These are phyloP conservation scores for Echeneis naucrates DNA, from an alignment of 2,797 vertebrate species.

Conservation along the genomic window DNA sequence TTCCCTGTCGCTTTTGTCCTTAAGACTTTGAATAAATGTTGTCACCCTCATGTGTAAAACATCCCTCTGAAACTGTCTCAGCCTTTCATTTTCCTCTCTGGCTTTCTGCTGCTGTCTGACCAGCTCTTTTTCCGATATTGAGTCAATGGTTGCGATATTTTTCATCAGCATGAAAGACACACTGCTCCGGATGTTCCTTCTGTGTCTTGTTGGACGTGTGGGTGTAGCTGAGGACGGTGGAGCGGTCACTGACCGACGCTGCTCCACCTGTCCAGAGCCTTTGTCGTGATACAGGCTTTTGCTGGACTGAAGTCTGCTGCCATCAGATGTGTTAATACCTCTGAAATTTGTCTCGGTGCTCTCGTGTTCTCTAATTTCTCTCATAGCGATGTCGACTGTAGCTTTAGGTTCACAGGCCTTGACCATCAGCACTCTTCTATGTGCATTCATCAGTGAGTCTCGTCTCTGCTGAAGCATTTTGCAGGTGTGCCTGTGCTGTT, in stretches of 20 bases:
- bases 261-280: not conserved
- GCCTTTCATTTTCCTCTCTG: constrained; percentile 67
- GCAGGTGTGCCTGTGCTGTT: constrained; percentile 67
- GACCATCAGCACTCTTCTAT: constrained; percentile 71
- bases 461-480: constrained; percentile 73
- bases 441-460: constrained; percentile 64
- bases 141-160: constrained; percentile 82
- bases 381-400: constrained; percentile 80
- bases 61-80: constrained; percentile 69
- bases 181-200: constrained; percentile 37
- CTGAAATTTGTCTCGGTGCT: constrained; percentile 9
- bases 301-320: constrained; percentile 34
- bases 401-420: constrained; percentile 81
- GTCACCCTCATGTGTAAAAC: constrained; percentile 76
- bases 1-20: constrained; percentile 30
- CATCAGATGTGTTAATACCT: constrained; percentile 31
- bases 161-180: constrained; percentile 83
- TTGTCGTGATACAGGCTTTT: constrained; percentile 17
- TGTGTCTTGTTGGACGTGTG: constrained; percentile 38
- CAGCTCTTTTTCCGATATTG: constrained; percentile 82
- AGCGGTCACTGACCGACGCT: constrained; percentile 61
- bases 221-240: not conserved
- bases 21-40: constrained; percentile 75
- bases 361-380: constrained; percentile 65
- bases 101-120: constrained; percentile 60